Conservation (phyloP, 2,113 vertebrate species). For the Isichthys henryi region DNA sequence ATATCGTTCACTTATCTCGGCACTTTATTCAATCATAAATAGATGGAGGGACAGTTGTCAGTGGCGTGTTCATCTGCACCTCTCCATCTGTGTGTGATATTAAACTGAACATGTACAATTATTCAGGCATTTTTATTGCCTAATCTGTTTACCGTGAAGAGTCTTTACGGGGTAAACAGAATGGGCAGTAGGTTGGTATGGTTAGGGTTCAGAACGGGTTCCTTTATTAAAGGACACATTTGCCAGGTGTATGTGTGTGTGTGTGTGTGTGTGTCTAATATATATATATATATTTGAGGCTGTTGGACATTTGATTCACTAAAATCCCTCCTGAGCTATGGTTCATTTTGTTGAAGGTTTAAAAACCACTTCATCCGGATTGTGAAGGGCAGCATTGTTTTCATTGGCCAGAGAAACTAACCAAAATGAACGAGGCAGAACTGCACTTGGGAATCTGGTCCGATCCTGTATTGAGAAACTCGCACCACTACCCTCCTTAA, state of each 20-base stretch:
- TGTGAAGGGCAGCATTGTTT: background rate
- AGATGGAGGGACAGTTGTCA: background rate
- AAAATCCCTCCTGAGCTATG: background rate
- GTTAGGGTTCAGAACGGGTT: background rate
- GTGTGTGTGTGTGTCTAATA: too few relatives aligned
- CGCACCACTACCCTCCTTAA: background rate
- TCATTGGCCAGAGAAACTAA: background rate
- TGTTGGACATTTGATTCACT: background rate
- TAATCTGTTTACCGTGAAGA: background rate
- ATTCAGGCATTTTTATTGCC: background rate
- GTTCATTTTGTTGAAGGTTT: background rate
- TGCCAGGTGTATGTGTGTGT: background rate
- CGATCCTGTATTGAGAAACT: background rate
- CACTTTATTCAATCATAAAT: background rate
- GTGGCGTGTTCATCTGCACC: too few relatives aligned
- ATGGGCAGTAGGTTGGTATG: background rate
- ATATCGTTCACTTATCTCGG: background rate
- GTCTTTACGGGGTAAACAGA: background rate
- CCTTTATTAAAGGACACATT: background rate
- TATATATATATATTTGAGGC: too few relatives aligned
- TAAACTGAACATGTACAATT: background rate
- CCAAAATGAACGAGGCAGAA: background rate
- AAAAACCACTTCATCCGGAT: background rate
- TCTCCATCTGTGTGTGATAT: background rate
- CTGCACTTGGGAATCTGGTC: background rate